phyloP scores from a whole-genome alignment of 1,140 invertebrate genomes.

The Fopius arisanus region DNA sequence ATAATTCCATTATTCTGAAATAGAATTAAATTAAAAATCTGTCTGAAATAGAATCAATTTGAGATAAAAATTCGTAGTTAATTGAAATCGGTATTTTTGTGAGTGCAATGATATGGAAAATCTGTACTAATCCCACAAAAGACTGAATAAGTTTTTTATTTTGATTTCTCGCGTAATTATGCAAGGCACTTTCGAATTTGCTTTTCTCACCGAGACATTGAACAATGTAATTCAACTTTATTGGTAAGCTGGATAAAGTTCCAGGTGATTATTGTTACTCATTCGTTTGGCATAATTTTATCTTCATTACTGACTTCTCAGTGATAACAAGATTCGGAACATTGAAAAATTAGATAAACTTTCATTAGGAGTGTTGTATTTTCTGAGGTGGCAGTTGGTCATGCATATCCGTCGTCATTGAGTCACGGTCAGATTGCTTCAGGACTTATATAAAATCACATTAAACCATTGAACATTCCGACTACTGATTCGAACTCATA shows the following conservation, averaged over 20 bases:
- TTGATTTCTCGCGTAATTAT: not conserved
- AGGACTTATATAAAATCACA: not conserved
- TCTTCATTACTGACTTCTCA: not conserved
- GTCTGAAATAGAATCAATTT: too few species aligned
- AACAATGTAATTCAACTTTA: not conserved
- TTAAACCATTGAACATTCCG: not conserved
- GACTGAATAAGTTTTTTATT: not conserved
- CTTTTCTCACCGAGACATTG: not conserved
- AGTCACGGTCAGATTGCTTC: constrained; percentile 2
- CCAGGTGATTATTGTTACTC: not conserved
- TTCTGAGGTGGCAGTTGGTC: not conserved
- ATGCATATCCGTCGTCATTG: not conserved
- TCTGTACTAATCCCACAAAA: too few species aligned
- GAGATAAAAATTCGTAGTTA: too few species aligned
- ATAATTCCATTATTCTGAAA: too few species aligned
- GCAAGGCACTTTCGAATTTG: not conserved
- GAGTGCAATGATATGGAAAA: too few species aligned
- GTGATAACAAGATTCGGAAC: not conserved
- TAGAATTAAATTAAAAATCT: too few species aligned
- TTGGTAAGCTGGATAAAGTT: not conserved
- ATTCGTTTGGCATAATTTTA: not conserved
- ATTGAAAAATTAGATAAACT: not conserved
- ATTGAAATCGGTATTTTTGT: too few species aligned
- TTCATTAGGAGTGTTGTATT: not conserved
- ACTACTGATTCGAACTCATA: not conserved